A percentile compares a stretch with the other conserved stretches of the same genome.
phyloP scores from a whole-genome alignment of 2,888 invertebrate species.

The Morpho helenor region DNA sequence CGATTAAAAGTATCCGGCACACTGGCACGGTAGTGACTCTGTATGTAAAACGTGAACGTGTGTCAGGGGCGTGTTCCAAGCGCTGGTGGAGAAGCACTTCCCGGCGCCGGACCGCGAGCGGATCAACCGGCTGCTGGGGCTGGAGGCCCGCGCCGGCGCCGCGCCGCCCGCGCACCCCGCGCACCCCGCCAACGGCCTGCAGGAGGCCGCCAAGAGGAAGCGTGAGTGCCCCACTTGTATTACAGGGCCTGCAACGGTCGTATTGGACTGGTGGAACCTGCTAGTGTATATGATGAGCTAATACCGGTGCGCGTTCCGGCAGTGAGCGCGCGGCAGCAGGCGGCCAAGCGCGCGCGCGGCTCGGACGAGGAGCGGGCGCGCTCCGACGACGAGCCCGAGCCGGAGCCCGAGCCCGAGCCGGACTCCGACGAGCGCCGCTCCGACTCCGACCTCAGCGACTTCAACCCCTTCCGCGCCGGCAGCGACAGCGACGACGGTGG shows the following conservation, averaged over 20 bases:
- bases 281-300: neutral
- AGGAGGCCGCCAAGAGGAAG: constrained; percentile 62
- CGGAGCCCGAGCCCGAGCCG: constrained; percentile 58
- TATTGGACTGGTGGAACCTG: neutral
- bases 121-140: constrained; percentile 86
- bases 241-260: neutral
- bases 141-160: constrained; percentile 69
- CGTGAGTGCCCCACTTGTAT: constrained; percentile 40
- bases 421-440: constrained; percentile 44
- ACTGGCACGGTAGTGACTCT: too few relatives aligned
- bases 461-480: constrained; percentile 92
- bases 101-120: constrained; percentile 95
- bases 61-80: constrained; percentile 94
- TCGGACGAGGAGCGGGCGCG: constrained; percentile 75
- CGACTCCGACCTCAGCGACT: constrained; percentile 83
- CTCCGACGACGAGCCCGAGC: constrained; percentile 48
- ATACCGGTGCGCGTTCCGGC: constrained; percentile 32
- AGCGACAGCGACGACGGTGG: constrained; percentile 88
- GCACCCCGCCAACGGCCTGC: constrained; percentile 34
- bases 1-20: too few relatives aligned
- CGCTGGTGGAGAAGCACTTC: constrained; percentile 98
- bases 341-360: constrained; percentile 71
- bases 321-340: constrained; percentile 67
- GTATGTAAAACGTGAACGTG: too few relatives aligned
- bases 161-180: constrained; percentile 39